These are phyloP conservation scores for Limnephilus rhombicus DNA, from an alignment of 2,888 invertebrate genomes.

Conservation along the genomic window DNA sequence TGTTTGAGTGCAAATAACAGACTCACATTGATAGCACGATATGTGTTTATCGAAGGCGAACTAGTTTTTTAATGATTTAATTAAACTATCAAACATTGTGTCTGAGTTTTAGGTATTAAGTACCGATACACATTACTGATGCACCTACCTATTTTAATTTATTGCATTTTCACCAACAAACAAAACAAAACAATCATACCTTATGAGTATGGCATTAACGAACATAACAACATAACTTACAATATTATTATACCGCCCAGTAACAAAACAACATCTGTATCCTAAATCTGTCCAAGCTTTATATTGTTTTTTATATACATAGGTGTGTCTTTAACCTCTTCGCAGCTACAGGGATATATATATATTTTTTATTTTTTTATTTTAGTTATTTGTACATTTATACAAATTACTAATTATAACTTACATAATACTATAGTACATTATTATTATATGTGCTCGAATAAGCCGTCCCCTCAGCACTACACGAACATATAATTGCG, in stretches of 20 bases:
- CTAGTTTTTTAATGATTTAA: neutral
- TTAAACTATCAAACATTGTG: neutral
- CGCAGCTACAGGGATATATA: no score
- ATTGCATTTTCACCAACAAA: neutral
- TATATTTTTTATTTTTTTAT: no score
- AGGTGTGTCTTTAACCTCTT: neutral
- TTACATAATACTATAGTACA: no score
- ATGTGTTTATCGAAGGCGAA: neutral
- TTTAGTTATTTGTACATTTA: no score
- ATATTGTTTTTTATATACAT: neutral
- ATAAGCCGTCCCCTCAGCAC: no score
- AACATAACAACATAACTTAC: neutral
- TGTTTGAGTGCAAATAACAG: conserved; percentile 25
- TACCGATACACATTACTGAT: neutral
- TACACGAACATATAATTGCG: no score
- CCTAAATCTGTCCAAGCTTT: neutral
- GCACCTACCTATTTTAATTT: neutral
- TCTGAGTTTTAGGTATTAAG: neutral
- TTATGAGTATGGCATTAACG: neutral
- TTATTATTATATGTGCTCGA: no score
- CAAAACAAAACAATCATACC: neutral
- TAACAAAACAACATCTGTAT: neutral
- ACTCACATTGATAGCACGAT: neutral
- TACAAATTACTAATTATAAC: no score
- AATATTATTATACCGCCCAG: neutral